These are phyloP conservation scores for Menura novaehollandiae DNA, from an alignment of 2,113 vertebrate genomes.

Conservation along the genomic window DNA sequence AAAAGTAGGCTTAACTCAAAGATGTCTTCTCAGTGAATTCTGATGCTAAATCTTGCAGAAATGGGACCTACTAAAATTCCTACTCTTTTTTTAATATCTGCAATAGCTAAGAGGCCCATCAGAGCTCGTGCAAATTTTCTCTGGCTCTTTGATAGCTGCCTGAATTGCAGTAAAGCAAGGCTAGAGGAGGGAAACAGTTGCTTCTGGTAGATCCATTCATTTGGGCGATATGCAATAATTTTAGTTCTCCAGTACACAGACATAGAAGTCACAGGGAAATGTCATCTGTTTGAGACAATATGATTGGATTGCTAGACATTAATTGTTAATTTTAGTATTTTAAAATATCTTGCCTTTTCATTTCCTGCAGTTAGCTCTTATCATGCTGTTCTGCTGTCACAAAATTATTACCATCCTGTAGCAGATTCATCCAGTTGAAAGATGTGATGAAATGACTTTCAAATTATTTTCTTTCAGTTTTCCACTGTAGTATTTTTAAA, in stretches of 20 bases:
- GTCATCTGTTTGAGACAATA: neutral
- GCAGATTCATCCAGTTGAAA: neutral
- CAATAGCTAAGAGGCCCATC: neutral
- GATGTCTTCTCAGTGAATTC: neutral
- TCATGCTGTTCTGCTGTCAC: neutral
- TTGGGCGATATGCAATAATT: neutral
- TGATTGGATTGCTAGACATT: neutral
- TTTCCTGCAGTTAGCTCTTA: neutral
- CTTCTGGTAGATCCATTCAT: neutral
- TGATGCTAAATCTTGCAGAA: neutral
- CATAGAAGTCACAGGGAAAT: neutral
- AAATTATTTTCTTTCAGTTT: neutral
- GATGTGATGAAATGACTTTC: neutral
- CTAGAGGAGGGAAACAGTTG: neutral
- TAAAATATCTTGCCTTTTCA: neutral
- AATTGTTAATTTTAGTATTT: neutral
- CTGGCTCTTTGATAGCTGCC: neutral
- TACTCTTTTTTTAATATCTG: accelerated
- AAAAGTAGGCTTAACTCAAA: neutral
- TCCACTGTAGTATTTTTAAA: neutral
- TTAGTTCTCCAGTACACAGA: neutral
- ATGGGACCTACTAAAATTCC: neutral
- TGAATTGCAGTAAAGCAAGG: neutral
- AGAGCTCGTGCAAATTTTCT: neutral
- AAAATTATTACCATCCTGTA: neutral